Evolutionary conservation across 2,113 vertebrate species (phyloP), one percentile per base, ranked within the genome.

Genomic region (Helogale parvula): DNA sequence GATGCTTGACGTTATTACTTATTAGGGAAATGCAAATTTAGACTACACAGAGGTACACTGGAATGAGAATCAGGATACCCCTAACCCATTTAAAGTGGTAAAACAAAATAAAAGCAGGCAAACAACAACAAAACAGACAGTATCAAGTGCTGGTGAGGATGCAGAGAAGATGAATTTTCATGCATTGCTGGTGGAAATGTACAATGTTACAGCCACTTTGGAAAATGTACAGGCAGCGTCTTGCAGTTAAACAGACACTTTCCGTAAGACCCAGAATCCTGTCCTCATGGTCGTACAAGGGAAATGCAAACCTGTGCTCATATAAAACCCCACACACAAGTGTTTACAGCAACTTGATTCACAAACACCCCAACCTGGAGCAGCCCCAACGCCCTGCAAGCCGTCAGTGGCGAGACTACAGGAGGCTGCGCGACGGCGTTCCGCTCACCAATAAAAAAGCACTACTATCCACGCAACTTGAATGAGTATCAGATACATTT

Each of bases 1-100:
- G 74, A 83, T 63, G 50, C 11, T 76, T 9, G 52, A 57, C 14
- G 3, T 57, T 65, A 87, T 6, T 31, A 2, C 54, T 19, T 84
- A 79, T 47, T 54, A 83, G 25, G 15, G 74, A 96, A 96, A 96
- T 27, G 47, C 35, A 84, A 65, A 71, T n/a, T 76, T 60, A 74
- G 84, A 57, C 12, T 65, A 81, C 80, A 60, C 0, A 2, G 7
- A 76, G 57, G 71, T 33, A 76, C 21, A 10, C 11, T 71, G 57
- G 27, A 69, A 25, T 31, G n/a, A 54, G 27, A 38, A 88, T 6
- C 3, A 1, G 77, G 60, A 74, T 19, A 72, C 15, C 8, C 11
- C 7, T 25, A 79, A 79, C 57, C n/a, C 27, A 33, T n/a, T 19
- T 21, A 79, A 50, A 89, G 77, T 10, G 17, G 45, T 83, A 57